Base-by-base conservation (phyloP, 2,113 vertebrate species). In the Oxyura jamaicensis region DNA sequence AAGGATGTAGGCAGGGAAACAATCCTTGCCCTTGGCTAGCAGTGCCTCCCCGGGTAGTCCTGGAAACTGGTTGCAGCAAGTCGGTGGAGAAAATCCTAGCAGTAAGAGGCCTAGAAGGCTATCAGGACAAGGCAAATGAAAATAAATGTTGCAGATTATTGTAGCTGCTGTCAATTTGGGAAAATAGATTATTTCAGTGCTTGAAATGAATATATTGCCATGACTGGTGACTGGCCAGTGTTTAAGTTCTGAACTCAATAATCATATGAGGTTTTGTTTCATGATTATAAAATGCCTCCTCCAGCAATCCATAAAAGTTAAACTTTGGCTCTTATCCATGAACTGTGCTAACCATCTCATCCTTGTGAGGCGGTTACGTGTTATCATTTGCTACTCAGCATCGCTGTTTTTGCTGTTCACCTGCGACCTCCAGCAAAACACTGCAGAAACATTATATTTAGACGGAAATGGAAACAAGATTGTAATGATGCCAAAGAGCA, bases 281-380 rank as follows among this genome's bases (percentile, higher is more conserved):
- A 6, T 33, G 39, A 96, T 91, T 94, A 96, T 20, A 93, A 90
- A 96, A 93, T 67, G 80, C 79, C 95, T 55, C 41, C 75, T 92
- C 26, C 18, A 78, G 74, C 73, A 93, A 96, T 79, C 33, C 62
- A 74, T 25, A 60, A 8, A 80, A 91, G 53, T 59, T 71, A 74
- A 90, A 88, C 75, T 90, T 83, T 94, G 94, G 76, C 83, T 95
- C 66, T 92, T 91, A 86, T 82, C 92, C 76, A 93, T 79, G 69
- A 86, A 55, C 29, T 59, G 36, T 6, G 4, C 77, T 53, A 85
- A 48, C 90, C 69, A 12, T 15, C 81, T 75, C 91, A 58, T 77
- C 91, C 60, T 58, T 62, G 39, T 42, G 79, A 67, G 88, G 74
- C 65, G 31, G 4, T 22, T 29, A 35, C 26, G 76, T 48, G 77